Evolutionary conservation across 2,888 invertebrate genomes (phyloP), one percentile per base, ranked within the genome.

Genomic region (Sphinx pinastri): DNA sequence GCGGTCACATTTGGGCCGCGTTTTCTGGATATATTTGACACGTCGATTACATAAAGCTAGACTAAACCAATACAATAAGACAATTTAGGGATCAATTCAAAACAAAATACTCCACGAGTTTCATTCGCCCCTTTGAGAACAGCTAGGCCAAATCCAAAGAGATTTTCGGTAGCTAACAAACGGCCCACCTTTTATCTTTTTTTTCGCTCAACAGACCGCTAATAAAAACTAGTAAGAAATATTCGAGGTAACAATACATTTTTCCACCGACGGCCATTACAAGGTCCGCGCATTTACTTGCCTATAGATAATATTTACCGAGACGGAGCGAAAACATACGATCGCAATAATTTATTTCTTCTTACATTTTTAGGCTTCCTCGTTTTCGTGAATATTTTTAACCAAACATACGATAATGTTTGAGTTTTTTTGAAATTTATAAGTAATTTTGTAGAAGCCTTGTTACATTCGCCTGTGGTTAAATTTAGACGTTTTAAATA

Each of bases 311-410:
- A 55, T 68, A 58, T 68, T 68, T 59, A 68, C 58, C 25, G 68
- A 59, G 52, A 60, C 49, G 52, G 59, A 68, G 59, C 52, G 60
- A 68, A 60, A 52, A 38, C 68, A 68, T 52, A 60, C 52, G 63
- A 25, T 59, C 68, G 59, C 13, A 31, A 16, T 60, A 68, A 59
- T 68, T 68, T 52, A 59, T 47, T 68, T 68, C 47, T 72, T 71
- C 69, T 59, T 71, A 51, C 67, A 70, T 55, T 63, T 71, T 45
- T 74, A n/a, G 45, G 72, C 66, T 73, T 72, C 12, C 25, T 69
- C 57, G 60, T 45, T 71, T 66, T 72, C 59, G 54, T 66, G 68
- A 68, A 69, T 47, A 73, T 76, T 74, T 68, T 76, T 68, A 72
- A 70, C 59, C 55, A 38, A 73, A 72, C 69, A 71, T 71, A 74